Evolutionary conservation across 2,113 vertebrate genomes (phyloP).

Genomic region (Synodontis membranacea): DNA sequence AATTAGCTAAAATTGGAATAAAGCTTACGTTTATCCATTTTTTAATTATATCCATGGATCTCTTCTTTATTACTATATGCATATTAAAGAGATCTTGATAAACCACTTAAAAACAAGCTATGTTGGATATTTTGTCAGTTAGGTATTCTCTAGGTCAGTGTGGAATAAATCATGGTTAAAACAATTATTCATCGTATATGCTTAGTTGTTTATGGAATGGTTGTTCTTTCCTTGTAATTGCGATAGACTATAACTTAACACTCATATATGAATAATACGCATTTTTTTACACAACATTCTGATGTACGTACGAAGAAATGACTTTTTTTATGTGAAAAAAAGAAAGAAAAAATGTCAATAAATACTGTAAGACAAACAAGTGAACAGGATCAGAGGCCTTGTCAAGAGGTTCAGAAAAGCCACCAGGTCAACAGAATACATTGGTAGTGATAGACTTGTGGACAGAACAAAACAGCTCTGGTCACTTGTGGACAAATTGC

Average conservation of each 20-base stretch:
- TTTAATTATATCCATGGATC: not conserved
- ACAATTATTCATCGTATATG: too few species aligned
- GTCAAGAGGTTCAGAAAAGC: not conserved
- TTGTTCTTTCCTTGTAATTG: not conserved
- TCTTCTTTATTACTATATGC: not conserved
- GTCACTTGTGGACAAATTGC: not conserved
- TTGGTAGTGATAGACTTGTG: not conserved
- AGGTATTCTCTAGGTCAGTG: not conserved
- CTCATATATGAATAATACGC: not conserved
- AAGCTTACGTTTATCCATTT: not conserved
- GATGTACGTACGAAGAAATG: too few species aligned
- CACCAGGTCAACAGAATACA: not conserved
- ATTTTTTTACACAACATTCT: too few species aligned
- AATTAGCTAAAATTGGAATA: not conserved
- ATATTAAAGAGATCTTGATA: not conserved
- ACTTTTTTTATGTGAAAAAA: too few species aligned
- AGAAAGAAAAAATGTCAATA: too few species aligned
- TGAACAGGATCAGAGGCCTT: not conserved
- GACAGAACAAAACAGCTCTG: not conserved
- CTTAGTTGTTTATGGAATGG: not conserved
- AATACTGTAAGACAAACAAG: too few species aligned
- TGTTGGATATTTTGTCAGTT: not conserved
- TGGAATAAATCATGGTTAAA: too few species aligned
- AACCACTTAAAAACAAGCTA: not conserved
- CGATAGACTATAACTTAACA: not conserved